A percentile compares a stretch with the other conserved stretches of the same genome.
These are phyloP conservation scores for Pegoplata infirma DNA, from an alignment of 2,888 invertebrate genomes.

Conservation along the genomic window DNA sequence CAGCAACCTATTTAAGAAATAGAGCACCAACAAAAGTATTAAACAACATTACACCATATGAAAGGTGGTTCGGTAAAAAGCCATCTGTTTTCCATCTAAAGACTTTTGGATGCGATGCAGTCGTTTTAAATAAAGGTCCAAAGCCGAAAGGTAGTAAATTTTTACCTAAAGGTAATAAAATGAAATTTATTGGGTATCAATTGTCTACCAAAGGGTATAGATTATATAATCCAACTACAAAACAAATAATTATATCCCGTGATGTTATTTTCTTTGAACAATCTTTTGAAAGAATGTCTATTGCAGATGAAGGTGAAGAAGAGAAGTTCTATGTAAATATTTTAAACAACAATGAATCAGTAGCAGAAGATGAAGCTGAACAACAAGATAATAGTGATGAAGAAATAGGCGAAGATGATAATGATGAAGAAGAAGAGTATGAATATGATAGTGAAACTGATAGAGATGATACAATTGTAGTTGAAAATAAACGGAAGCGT, in stretches of 20 bases:
- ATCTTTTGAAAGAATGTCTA: conserved; percentile 30
- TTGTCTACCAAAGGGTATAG: conserved; percentile 52
- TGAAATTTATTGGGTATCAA: conserved; percentile 54
- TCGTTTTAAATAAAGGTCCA: conserved; percentile 22
- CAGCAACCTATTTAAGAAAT: conserved; percentile 40
- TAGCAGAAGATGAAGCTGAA: too few relatives aligned
- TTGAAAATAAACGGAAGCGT: too few relatives aligned
- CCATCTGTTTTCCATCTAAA: conserved; percentile 21
- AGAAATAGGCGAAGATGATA: too few relatives aligned
- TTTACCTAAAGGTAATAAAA: conserved; percentile 37
- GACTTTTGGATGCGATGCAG: conserved; percentile 43
- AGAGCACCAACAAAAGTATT: conserved; percentile 41
- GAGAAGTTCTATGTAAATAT: too few relatives aligned
- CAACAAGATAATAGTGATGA: too few relatives aligned
- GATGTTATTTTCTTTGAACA: conserved; percentile 63
- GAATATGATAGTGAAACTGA: too few relatives aligned
- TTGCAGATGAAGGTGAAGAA: too few relatives aligned
- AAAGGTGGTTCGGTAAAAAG: conserved; percentile 28
- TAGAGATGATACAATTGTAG: too few relatives aligned
- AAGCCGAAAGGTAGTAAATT: conserved; percentile 30
- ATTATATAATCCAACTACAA: conserved; percentile 44
- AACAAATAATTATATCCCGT: conserved; percentile 52
- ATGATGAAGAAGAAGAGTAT: too few relatives aligned
- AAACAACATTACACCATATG: conserved; percentile 28
- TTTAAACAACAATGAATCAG: too few relatives aligned